phyloP scores from a whole-genome alignment of 2,113 vertebrate species.

The Geococcyx californianus region DNA sequence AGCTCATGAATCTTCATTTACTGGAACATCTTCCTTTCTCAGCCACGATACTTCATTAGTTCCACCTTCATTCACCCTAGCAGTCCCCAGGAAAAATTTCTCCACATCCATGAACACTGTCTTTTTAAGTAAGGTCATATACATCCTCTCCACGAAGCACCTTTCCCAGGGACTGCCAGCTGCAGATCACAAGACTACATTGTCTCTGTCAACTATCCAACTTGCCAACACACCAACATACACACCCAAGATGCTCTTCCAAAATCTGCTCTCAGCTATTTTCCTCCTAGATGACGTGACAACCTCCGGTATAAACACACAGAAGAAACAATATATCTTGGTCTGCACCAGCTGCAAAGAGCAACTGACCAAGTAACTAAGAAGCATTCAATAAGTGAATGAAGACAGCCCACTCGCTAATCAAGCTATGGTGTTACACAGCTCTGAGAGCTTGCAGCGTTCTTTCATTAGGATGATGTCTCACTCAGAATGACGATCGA shows the following conservation, averaged over 20 bases:
- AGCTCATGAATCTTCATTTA: background rate
- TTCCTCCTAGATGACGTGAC: background rate
- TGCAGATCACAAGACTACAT: background rate
- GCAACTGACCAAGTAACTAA: background rate
- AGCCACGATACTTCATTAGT: background rate
- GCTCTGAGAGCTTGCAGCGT: background rate
- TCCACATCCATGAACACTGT: background rate
- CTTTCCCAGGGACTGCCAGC: background rate
- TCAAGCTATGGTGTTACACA: background rate
- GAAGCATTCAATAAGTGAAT: background rate
- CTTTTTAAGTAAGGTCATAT: background rate
- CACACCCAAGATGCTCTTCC: background rate
- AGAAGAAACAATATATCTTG: background rate
- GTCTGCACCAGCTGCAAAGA: background rate
- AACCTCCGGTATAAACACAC: background rate
- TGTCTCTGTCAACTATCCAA: background rate
- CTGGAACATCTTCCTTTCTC: background rate
- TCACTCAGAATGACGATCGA: background rate
- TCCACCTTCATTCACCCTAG: fast-evolving
- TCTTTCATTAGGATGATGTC: background rate
- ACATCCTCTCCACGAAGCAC: background rate
- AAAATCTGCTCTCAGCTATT: background rate
- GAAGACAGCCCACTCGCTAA: background rate
- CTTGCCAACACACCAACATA: background rate
- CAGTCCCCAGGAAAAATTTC: background rate